phyloP scores from a whole-genome alignment of 2,797 vertebrate species.

The Lutjanus argentimaculatus region DNA sequence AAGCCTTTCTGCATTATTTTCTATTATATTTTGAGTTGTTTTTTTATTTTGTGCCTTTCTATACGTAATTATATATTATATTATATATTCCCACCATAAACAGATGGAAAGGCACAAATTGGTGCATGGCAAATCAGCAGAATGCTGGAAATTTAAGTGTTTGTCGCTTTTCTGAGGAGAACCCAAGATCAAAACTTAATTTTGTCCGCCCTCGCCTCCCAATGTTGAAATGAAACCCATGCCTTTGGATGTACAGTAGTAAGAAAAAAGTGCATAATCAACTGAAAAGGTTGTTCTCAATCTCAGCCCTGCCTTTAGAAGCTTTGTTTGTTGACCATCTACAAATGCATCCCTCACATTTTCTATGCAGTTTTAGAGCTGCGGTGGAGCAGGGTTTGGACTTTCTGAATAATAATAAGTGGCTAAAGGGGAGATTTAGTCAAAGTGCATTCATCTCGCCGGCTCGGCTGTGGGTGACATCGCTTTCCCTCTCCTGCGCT shows the following conservation, averaged over 20 bases:
- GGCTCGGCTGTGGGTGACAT: constrained; percentile 71
- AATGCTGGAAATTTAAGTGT: too few species aligned
- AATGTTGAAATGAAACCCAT: too few species aligned
- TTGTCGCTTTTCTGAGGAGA: too few species aligned
- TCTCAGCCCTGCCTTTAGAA: constrained; percentile 36
- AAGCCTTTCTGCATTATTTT: too few species aligned
- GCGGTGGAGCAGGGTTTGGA: constrained; percentile 62
- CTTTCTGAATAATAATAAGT: constrained; percentile 81
- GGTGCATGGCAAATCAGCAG: too few species aligned
- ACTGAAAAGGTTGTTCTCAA: constrained; percentile 32
- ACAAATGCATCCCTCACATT: constrained; percentile 60
- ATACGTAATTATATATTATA: too few species aligned
- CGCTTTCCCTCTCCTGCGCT: constrained; percentile 44
- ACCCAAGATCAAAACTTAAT: too few species aligned
- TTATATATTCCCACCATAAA: too few species aligned
- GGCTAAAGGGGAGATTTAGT: constrained; percentile 80
- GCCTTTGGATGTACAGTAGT: not conserved
- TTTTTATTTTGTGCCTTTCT: too few species aligned
- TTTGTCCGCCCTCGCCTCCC: too few species aligned
- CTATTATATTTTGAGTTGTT: too few species aligned
- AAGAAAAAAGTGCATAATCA: constrained; percentile 44
- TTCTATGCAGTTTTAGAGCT: constrained; percentile 61
- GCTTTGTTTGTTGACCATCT: constrained; percentile 60
- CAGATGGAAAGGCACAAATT: too few species aligned
- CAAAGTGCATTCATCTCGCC: constrained; percentile 77